Evolutionary conservation across 2,888 invertebrate genomes (phyloP), one percentile per base, ranked within the genome.

Genomic region (Alcis repandata): DNA sequence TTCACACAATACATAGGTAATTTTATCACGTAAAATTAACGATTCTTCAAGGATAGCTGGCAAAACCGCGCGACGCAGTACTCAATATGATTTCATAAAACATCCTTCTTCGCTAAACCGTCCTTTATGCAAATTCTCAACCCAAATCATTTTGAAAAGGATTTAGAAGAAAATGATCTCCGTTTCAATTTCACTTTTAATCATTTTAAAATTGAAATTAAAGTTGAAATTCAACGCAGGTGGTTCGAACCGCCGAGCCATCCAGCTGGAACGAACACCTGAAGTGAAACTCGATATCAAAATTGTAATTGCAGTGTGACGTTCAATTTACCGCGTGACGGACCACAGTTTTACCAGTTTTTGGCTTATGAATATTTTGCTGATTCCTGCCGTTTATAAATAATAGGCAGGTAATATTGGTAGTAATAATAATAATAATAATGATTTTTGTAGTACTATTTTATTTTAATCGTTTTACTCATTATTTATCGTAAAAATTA

Each of bases 251-350:
- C n/a, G 32, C 8, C 33, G 41, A 38, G 1, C 27, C 4, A 19
- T 11, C 46, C 48, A 51, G 51, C 19, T 36, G 51, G 51, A 51
- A 36, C 48, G 48, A 10, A n/a, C 51, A 19, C 17, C 11, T 58
- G 49, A 51, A 56, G 43, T 45, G 66, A 15, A 45, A 56, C 58
- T 46, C 61, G 61, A 63, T 49, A 38, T 40, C 54, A 43, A 27
- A n/a, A 49, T 51, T 56, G 41, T 67, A 69, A 71, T 67, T 54
- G 70, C 49, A 36, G 56, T 57, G 63, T 67, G 62, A 71, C 72
- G 54, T 71, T 65, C 59, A 68, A 66, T 64, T 51, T 63, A 52
- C 59, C 67, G 70, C 62, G 65, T 51, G 41, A 72, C 69, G 69
- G 19, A 40, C 56, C 32, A 53, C 53, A n/a, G n/a, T n/a, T n/a